Conservation (phyloP, 2,113 vertebrate genomes). For the Chaetorhynchus papuensis region DNA sequence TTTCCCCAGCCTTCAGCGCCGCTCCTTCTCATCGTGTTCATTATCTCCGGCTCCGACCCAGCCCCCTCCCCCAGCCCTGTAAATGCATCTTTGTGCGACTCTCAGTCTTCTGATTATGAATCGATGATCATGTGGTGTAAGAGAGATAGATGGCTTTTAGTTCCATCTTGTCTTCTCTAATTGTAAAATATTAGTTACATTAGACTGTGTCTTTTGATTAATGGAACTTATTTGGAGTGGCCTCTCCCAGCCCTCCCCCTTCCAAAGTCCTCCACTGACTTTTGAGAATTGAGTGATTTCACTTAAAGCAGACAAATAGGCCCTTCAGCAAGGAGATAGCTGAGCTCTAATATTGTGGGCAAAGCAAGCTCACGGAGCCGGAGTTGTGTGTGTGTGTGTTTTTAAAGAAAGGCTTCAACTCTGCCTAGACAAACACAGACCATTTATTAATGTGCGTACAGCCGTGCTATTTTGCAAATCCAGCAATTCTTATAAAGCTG, state of each 20-base stretch:
- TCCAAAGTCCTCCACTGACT: constrained; percentile 92
- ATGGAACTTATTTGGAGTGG: constrained; percentile 99
- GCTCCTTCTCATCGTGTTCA: constrained; percentile 89
- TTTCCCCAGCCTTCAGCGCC: constrained; percentile 81
- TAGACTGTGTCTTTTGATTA: constrained; percentile 99
- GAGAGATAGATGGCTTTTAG: constrained; percentile 99
- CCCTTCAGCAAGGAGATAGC: constrained; percentile 78
- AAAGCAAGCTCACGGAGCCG: constrained; percentile 51
- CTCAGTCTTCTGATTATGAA: constrained; percentile 96
- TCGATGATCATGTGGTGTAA: constrained; percentile 99
- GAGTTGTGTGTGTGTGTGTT: not conserved
- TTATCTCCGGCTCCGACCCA: constrained; percentile 83
- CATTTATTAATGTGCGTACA: constrained; percentile 27
- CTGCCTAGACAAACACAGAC: constrained; percentile 31
- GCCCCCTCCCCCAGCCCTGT: constrained; percentile 71
- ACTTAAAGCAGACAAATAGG: constrained; percentile 96
- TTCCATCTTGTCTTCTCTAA: constrained; percentile 99
- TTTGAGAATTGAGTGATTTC: constrained; percentile 98
- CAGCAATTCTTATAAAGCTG: constrained; percentile 67
- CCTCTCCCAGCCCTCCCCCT: constrained; percentile 87
- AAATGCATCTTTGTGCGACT: constrained; percentile 86
- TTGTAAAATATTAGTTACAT: constrained; percentile 99
- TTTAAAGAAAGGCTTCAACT: constrained; percentile 56
- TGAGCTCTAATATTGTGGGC: constrained; percentile 69
- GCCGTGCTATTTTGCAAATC: constrained; percentile 63